Evolutionary conservation across 2,888 invertebrate genomes (phyloP).

Genomic region (Chrysopilus asiliformis): DNA sequence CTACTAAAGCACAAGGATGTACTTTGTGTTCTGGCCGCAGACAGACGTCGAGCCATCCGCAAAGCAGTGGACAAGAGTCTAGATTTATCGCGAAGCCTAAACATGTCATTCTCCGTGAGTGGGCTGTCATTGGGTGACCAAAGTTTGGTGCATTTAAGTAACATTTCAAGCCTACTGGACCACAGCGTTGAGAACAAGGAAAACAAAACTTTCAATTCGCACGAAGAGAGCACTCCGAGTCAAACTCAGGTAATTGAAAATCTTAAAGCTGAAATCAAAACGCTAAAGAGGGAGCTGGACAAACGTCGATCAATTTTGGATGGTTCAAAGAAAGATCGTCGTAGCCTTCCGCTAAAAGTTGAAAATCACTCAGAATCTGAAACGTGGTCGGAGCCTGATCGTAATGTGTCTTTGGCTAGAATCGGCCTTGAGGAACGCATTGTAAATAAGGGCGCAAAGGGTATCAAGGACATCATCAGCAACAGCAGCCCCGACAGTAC

Average conservation of each 20-base stretch:
- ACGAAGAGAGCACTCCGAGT: constrained; percentile 19
- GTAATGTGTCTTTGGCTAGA: constrained; percentile 64
- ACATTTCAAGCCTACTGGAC: constrained; percentile 36
- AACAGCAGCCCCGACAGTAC: constrained; percentile 15
- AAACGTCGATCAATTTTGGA: constrained; percentile 18
- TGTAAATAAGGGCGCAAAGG: constrained; percentile 25
- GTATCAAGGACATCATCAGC: constrained; percentile 17
- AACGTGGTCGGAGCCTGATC: constrained; percentile 77
- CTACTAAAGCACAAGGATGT: constrained; percentile 42
- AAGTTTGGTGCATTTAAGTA: constrained; percentile 38
- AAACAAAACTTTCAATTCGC: constrained; percentile 25
- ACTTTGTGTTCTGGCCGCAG: constrained; percentile 39
- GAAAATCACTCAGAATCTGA: constrained; percentile 53
- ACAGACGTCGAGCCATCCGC: constrained; percentile 40
- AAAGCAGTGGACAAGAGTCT: constrained; percentile 42
- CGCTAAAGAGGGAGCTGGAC: constrained; percentile 24
- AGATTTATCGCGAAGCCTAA: constrained; percentile 40
- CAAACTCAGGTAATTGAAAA: constrained; percentile 18
- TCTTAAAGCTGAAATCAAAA: constrained; percentile 26
- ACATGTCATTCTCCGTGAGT: constrained; percentile 29
- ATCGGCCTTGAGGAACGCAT: constrained; percentile 50
- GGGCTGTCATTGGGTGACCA: constrained; percentile 37
- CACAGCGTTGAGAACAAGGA: constrained; percentile 16
- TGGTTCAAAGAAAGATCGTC: constrained; percentile 25
- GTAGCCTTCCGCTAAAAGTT: constrained; percentile 24